Evolutionary conservation across 2,888 invertebrate species (phyloP), one percentile per base, ranked within the genome.

Genomic region (Atethmia centrago): DNA sequence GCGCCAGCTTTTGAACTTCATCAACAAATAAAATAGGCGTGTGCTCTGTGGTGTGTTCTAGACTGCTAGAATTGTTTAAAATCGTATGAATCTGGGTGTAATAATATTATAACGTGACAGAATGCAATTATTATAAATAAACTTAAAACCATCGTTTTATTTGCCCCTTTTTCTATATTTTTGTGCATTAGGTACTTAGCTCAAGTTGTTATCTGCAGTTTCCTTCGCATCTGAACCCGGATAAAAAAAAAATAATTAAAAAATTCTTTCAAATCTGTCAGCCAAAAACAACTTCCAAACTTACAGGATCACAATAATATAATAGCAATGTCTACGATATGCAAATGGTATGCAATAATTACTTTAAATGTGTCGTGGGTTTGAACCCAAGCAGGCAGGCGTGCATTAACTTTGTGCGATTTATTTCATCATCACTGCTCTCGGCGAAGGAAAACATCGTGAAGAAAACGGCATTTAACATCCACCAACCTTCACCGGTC

Each of bases 51-150:
- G 91, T 93, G 90, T 90, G 87, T 90, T 91, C 90, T 93, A 91
- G 91, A 91, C 89, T 93, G 91, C 91, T 92, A 92, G 91, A 88
- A 89, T 88, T 91, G 90, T 93, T 90, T 91, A 87, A 90, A 90
- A 89, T 92, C 89, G 89, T 92, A 93, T 93, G 93, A 93, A 92
- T 93, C 93, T 93, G 93, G 93, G 91, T 94, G 93, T 93, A 92
- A 93, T 92, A 91, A 92, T 92, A 94, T 92, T 93, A 93, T 92
- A 91, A 93, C 93, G 93, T 94, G 94, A 94, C 93, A 92, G 91
- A 94, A 94, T 94, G 93, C 93, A 94, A 94, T 93, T 95, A 95
- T 93, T 93, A 93, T 92, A 93, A 93, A 93, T 93, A 92, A 92
- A 92, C 83, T 83, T 81, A 77, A 82, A 77, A 87, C 61, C 68